Evolutionary conservation across 1,140 invertebrate species (phyloP).

Genomic region (Helicoverpa zea): DNA sequence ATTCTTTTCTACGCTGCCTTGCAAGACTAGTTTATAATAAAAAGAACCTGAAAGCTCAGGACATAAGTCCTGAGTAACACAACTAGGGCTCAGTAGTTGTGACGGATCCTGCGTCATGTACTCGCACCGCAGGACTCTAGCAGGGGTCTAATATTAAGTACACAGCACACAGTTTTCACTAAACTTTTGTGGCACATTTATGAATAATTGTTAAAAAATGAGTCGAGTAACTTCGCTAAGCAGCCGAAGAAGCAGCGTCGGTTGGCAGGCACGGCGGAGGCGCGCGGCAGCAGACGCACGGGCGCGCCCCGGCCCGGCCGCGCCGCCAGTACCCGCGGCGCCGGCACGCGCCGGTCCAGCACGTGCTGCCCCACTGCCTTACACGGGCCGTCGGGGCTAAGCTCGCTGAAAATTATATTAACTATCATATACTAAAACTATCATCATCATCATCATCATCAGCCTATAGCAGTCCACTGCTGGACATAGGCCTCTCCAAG

Average conservation of each 20-base stretch:
- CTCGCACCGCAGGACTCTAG: too few species aligned
- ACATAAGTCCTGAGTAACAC: too few species aligned
- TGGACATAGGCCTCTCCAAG: too few species aligned
- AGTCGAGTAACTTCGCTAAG: slow-evolving; percentile 74
- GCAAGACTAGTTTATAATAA: not conserved
- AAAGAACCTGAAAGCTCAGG: not conserved
- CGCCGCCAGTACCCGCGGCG: not conserved
- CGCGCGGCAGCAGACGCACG: slow-evolving; percentile 37
- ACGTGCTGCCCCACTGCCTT: not conserved
- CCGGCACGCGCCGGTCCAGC: slow-evolving; percentile 4
- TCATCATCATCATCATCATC: too few species aligned
- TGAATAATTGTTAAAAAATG: slow-evolving; percentile 73
- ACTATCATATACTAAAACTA: not conserved
- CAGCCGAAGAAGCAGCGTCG: slow-evolving; percentile 70
- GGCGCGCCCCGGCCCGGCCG: not conserved
- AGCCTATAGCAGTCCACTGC: too few species aligned
- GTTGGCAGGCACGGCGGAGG: slow-evolving; percentile 52
- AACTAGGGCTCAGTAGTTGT: too few species aligned
- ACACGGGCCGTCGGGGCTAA: not conserved
- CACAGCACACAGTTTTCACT: not conserved
- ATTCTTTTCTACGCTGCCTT: too few species aligned
- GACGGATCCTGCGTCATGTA: too few species aligned
- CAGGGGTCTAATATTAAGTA: too few species aligned
- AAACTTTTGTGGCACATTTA: slow-evolving; percentile 48
- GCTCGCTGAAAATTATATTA: slow-evolving; percentile 12